These are phyloP conservation scores for Drosophila tani DNA, from an alignment of 1,140 invertebrate species.

Conservation along the genomic window DNA sequence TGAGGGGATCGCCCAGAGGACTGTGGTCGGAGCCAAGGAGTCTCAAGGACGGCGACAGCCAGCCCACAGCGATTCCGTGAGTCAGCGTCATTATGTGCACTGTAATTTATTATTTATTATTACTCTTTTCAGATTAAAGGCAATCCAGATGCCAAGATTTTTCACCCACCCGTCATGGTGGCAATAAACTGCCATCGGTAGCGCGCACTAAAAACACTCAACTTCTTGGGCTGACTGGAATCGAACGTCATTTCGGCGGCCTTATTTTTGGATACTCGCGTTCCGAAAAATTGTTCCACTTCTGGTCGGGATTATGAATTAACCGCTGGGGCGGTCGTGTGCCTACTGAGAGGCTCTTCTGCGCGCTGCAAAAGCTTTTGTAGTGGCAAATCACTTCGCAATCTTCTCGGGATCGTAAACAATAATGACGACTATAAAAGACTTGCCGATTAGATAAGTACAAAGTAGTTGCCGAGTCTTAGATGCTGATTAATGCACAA, in stretches of 20 bases:
- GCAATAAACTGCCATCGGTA: conserved; percentile 71
- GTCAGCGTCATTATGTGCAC: conserved; percentile 72
- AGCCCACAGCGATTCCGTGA: conserved; percentile 67
- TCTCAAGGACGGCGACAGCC: conserved; percentile 62
- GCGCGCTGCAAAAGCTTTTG: conserved; percentile 40
- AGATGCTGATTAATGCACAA: conserved; percentile 28
- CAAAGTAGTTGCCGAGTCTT: conserved; percentile 6
- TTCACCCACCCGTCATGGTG: conserved; percentile 70
- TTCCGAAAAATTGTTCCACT: conserved; percentile 7
- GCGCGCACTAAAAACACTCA: conserved; percentile 60
- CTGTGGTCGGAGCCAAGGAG: conserved; percentile 51
- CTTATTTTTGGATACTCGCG: neutral
- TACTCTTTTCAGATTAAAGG: neutral
- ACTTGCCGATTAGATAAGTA: conserved; percentile 43
- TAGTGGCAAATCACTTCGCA: conserved; percentile 59
- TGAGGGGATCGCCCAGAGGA: conserved; percentile 53
- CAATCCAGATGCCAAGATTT: neutral
- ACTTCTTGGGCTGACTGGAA: conserved; percentile 26
- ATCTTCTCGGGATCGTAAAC: conserved; percentile 27
- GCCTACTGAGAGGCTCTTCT: conserved; percentile 53
- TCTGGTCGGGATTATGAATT: conserved; percentile 3
- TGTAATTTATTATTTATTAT: conserved; percentile 9
- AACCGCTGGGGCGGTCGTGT: conserved; percentile 17
- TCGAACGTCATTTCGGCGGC: conserved; percentile 49
- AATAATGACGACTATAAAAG: conserved; percentile 45